Conservation (phyloP, 2,113 vertebrate species). For the Stercorarius parasiticus region DNA sequence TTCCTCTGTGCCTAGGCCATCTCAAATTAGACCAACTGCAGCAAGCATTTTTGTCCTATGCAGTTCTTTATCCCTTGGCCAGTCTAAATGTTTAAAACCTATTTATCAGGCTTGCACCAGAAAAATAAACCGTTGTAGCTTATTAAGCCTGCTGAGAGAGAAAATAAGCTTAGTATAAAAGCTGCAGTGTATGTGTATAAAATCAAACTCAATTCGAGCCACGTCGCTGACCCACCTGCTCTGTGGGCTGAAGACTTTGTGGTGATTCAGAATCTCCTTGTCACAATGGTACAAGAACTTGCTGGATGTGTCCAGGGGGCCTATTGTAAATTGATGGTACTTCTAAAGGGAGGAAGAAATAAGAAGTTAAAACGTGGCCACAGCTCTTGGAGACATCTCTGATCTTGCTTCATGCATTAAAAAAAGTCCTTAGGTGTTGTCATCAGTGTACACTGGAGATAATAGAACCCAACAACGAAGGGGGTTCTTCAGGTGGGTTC, state of each 20-base stretch:
- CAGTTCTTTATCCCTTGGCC: neutral
- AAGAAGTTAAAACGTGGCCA: neutral
- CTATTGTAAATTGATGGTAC: neutral
- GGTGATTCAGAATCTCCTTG: neutral
- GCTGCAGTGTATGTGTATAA: neutral
- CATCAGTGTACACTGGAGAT: neutral
- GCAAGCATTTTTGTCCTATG: neutral
- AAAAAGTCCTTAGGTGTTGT: neutral
- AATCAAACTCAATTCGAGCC: neutral
- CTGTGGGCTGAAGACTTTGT: neutral
- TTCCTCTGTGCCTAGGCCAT: neutral
- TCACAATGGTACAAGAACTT: neutral
- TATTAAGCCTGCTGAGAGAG: neutral
- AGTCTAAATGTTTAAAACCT: neutral
- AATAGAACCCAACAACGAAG: neutral
- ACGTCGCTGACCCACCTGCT: neutral
- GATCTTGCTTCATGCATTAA: neutral
- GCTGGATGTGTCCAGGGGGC: neutral
- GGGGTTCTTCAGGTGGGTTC: neutral
- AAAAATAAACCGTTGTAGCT: neutral
- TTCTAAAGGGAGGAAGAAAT: neutral
- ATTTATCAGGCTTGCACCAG: neutral
- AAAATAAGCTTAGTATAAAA: neutral
- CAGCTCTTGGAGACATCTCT: neutral
- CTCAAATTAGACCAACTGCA: neutral